Base-by-base conservation (phyloP, 2,888 invertebrate species). In the Gari tellinella region DNA sequence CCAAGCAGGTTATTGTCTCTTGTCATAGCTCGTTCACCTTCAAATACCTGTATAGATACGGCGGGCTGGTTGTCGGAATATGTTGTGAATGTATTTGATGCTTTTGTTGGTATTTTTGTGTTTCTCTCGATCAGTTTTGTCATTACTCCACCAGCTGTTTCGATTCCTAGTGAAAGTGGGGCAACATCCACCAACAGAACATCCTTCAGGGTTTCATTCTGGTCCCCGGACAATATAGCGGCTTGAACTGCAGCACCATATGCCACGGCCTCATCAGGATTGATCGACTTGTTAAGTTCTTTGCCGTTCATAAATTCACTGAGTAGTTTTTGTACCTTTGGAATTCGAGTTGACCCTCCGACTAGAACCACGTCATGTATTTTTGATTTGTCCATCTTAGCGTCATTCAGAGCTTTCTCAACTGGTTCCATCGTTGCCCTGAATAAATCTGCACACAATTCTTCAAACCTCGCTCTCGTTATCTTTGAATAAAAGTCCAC, bases 241-340 rank as follows among this genome's bases (percentile, higher is more conserved):
- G 91, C 91, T 73, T 91, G 90, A 8, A 92, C 90, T 38, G 90
- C 87, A 2, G 89, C 89, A 7, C 89, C 89, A 37, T 88, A 98
- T 2, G 98, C 99, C 15, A 99, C 98, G 86, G 98, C 98, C 93
- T 99, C 98, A 92, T 99, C 98, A 12, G 98, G 98, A 92, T 99
- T 98, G 93, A 99, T 98, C 31, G 95, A 96, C 92, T 98, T 97
- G 94, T 98, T 99, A 80, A 99, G 94, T 93, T 98, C 97, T 93
- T 97, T 98, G 10, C 94, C 95, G 52, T 83, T 80, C 86, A 86
- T 86, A 51, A 88, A 89, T n/a, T 90, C 89, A 57, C 98, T 97
- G 65, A 99, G 94, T 70, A 99, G 94, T 91, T 98, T 97, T 93
- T 99, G 98, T 82, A 99, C 96, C 93, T 97, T 98, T 56, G 98